A percentile compares a stretch with the other conserved stretches of the same genome.
Conservation (phyloP, 2,888 invertebrate genomes). For the Polyploca ridens region DNA sequence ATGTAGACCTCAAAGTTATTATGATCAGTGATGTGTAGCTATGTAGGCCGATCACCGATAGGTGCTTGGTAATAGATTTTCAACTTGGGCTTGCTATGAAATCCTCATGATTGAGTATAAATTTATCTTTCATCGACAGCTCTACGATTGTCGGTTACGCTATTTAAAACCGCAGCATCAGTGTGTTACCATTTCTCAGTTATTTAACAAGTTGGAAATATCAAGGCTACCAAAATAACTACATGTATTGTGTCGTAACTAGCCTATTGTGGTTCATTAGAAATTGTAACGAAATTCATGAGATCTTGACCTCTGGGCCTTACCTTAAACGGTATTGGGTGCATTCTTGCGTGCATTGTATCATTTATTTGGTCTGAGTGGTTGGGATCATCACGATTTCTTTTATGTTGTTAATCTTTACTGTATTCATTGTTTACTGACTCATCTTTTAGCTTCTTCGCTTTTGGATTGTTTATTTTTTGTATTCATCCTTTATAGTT, state of each 20-base stretch:
- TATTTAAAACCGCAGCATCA: neutral
- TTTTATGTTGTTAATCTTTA: neutral
- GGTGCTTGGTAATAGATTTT: too few relatives aligned
- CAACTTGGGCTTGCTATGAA: too few relatives aligned
- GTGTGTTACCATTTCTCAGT: neutral
- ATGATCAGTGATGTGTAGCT: too few relatives aligned
- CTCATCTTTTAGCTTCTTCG: neutral
- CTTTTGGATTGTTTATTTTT: neutral
- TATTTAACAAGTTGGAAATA: conserved; percentile 17
- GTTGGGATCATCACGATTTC: neutral
- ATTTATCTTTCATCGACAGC: too few relatives aligned
- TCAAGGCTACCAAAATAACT: conserved; percentile 19
- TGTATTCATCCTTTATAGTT: neutral
- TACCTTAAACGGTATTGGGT: conserved; percentile 14
- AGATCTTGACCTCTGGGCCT: conserved; percentile 20
- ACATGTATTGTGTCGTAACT: conserved; percentile 17
- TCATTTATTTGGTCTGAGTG: conserved; percentile 12
- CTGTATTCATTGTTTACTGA: conserved; percentile 3
- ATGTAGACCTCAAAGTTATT: too few relatives aligned
- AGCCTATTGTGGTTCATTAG: conserved; percentile 18
- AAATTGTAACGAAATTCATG: conserved; percentile 18
- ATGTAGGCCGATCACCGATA: too few relatives aligned
- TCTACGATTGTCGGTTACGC: neutral
- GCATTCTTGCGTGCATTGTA: conserved; percentile 18
- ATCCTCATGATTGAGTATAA: too few relatives aligned